Evolutionary conservation across 2,113 vertebrate genomes (phyloP).

Genomic region (Sclerurus mexicanus): DNA sequence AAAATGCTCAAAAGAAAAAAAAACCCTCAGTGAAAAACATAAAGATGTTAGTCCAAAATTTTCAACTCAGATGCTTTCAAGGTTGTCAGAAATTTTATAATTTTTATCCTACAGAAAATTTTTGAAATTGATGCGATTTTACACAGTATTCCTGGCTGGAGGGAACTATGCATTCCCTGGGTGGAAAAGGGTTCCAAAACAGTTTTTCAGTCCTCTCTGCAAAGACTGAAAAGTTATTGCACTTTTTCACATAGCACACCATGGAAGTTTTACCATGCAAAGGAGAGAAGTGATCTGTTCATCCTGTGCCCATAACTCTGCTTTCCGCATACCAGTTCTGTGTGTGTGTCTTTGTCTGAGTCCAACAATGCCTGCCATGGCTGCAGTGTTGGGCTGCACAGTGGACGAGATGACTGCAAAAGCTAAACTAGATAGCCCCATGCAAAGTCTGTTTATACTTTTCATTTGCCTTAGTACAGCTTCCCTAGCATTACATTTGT

Average conservation of each 20-base stretch:
- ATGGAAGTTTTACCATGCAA: neutral
- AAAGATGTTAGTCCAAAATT: neutral
- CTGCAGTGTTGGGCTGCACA: neutral
- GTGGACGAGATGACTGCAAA: neutral
- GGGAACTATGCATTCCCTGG: neutral
- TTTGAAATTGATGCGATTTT: neutral
- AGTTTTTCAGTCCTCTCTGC: neutral
- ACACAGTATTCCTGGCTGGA: neutral
- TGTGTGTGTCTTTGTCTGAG: accelerated
- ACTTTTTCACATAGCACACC: neutral
- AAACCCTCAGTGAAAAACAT: neutral
- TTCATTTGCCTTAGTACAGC: conserved; percentile 1
- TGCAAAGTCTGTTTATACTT: neutral
- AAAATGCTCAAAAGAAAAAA: neutral
- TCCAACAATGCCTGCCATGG: neutral
- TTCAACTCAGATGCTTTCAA: neutral
- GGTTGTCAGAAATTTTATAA: neutral
- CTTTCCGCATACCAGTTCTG: neutral
- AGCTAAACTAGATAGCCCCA: neutral
- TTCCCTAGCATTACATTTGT: neutral
- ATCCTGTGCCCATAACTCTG: neutral
- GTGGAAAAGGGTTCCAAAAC: neutral
- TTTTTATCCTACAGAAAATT: neutral
- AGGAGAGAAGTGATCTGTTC: neutral
- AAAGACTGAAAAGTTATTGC: neutral